Evolutionary conservation across 1,140 invertebrate genomes (phyloP), one percentile per base, ranked within the genome.

Genomic region (Drosophila sp.): DNA sequence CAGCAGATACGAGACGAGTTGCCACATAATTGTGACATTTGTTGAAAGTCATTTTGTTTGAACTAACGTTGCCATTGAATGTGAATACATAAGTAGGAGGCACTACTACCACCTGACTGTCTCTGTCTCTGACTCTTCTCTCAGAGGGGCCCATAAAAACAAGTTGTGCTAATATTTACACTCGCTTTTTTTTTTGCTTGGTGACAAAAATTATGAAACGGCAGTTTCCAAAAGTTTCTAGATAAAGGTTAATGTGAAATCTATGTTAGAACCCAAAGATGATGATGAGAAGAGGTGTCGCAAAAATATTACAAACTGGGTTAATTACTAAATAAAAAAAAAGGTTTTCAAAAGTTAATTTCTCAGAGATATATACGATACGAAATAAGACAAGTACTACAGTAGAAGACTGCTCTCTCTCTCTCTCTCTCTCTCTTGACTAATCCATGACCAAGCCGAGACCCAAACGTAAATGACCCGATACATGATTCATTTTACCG

Each of bases 21-120:
- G 44, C 23, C 27, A 50, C 44, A 69, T 17, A 54, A 70, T 66
- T 70, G 44, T 74, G 17, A 62, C 72, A 61, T 63, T 70, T 69
- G 47, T 58, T 68, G 38, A 50, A 72, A 62, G 70, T 67, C 70
- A 67, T 71, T 50, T 27, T 50, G 56, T 58, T 58, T 57, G 32
- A 57, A 57, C 55, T 35, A 57, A 57, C 55, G 55, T 23, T 47
- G 32, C n/a, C 55, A 57, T 35, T 57, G 55, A 57, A 57, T 57
- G 11, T 57, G n/a, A 17, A 33, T 57, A 33, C 55, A 33, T 57
- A 33, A 33, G 30, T 30, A 30, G 47, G 47, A 23, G 47, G 25
- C 7, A 10, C 33, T 35, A 6, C 1, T 8, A 35, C 33, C 33
- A 17, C 17, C 17, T 41, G 4, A n/a, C n/a, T 41, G 11, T 4